phyloP scores from a whole-genome alignment of 2,113 vertebrate species.

The Shinisaurus crocodilurus region DNA sequence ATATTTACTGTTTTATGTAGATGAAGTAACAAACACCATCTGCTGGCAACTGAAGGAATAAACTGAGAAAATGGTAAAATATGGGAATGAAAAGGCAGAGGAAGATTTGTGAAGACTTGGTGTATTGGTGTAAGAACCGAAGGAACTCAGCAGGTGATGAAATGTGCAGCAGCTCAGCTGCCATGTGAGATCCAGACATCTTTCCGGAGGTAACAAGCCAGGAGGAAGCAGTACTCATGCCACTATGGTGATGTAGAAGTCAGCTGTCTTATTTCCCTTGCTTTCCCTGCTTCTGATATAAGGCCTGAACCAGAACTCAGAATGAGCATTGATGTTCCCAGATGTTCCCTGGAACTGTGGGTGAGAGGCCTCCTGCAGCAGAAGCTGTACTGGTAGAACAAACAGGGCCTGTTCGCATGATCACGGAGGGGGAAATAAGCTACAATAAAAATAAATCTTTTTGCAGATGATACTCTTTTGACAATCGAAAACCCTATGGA shows the following conservation, averaged over 20 bases:
- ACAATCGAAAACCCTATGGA: no score
- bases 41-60: constrained; percentile 53
- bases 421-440: no score
- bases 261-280: background rate
- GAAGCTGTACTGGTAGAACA: no score
- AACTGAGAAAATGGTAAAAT: background rate
- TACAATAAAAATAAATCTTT: no score
- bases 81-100: background rate
- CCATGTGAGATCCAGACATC: background rate
- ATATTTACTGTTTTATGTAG: background rate
- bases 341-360: background rate
- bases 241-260: background rate
- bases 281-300: rapidly evolving
- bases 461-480: no score
- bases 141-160: no score
- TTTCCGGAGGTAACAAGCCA: background rate
- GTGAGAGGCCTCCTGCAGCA: no score
- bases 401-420: no score
- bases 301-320: background rate
- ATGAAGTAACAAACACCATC: constrained; percentile 58
- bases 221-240: background rate
- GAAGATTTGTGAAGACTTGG: background rate
- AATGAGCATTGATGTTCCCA: background rate
- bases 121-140: no score
- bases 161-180: background rate